phyloP scores from a whole-genome alignment of 2,113 vertebrate genomes.

The Clupea harengus region DNA sequence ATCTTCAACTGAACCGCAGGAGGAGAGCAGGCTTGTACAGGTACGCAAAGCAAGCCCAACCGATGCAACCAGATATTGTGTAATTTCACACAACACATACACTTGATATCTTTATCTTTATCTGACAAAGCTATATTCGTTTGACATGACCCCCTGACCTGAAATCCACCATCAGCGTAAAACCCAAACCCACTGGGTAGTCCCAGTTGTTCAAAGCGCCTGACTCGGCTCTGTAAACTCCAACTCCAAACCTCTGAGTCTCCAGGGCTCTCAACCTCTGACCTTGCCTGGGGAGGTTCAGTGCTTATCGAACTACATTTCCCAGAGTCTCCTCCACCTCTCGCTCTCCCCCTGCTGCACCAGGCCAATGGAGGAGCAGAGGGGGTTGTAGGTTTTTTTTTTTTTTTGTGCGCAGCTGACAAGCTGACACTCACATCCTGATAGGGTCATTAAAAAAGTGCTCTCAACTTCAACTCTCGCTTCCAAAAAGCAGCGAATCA shows the following conservation, averaged over 20 bases:
- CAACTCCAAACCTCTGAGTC: neutral
- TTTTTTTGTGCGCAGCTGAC: neutral
- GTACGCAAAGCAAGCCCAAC: neutral
- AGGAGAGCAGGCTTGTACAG: neutral
- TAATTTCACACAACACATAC: neutral
- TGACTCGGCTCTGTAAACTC: neutral
- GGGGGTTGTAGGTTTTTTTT: neutral
- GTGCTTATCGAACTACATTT: neutral
- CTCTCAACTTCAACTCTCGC: neutral
- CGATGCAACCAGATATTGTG: neutral
- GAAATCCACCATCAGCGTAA: neutral
- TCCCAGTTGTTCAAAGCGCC: neutral
- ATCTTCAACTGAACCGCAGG: neutral
- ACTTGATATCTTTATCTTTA: neutral
- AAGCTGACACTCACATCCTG: slow-evolving; percentile 10
- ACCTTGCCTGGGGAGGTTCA: neutral
- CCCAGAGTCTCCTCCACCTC: neutral
- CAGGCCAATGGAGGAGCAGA: neutral
- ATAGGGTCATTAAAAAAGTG: neutral
- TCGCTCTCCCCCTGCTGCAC: slow-evolving; percentile 39
- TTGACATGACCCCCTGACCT: neutral
- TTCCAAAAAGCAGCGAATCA: neutral
- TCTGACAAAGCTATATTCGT: neutral
- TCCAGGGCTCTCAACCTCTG: neutral
- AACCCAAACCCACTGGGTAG: neutral